Evolutionary conservation across 2,888 invertebrate genomes (phyloP), one percentile per base, ranked within the genome.

Genomic region (Drosophila neonasuta): DNA sequence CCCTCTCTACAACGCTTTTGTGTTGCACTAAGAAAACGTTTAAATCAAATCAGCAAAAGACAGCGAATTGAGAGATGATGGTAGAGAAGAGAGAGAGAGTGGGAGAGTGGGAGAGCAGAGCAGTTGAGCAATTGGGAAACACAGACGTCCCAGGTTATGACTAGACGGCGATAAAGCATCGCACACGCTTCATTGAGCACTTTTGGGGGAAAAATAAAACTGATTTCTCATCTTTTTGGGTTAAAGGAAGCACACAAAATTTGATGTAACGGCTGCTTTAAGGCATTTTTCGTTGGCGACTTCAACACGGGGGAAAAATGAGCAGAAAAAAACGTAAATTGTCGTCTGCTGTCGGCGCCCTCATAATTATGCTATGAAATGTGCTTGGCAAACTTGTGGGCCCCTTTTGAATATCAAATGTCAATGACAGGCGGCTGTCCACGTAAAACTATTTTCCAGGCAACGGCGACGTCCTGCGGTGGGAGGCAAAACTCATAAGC

Each of bases 351-450:
- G 42, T 15, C 30, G 63, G 56, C 71, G 86, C 80, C 74, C 80
- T 48, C 80, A 86, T 77, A 86, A 86, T 86, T 86, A 83, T 80
- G 86, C 80, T 74, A 86, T 74, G 67, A 80, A 77, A 71, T 79
- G 56, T 76, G 46, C 20, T 20, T 11, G 24, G 24, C 17, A 7
- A n/a, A 55, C 34, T 56, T 46, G 5, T 36, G 45, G 24, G 42
- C 41, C 48, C 24, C 6, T 24, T 72, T 67, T 75, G 82, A 71
- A 86, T 81, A 81, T 86, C 73, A 81, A 79, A 81, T 81, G 81
- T 86, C 81, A 81, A 84, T 81, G 81, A 81, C 80, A 81, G 80
- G 59, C 74, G 79, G 65, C 51, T 49, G 61, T 61, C 58, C 64
- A 77, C 78, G 74, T 78, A 66, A 77, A 77, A 74, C 78, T 78